Evolutionary conservation across 1,140 invertebrate species (phyloP).

Genomic region (Calosoma granatense): DNA sequence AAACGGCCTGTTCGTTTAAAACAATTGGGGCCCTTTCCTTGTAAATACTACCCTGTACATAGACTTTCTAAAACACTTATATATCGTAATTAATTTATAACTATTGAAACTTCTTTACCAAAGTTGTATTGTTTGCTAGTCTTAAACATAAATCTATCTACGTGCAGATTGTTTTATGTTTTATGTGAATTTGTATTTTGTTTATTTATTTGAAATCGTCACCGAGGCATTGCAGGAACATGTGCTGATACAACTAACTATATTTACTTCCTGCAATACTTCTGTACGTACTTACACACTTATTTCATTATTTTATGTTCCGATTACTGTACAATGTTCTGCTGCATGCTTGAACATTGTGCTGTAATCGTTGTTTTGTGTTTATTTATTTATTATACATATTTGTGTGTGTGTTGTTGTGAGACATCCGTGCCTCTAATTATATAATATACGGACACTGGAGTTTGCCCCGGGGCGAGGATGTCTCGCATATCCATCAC

Average conservation of each 20-base stretch:
- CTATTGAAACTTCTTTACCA: slow-evolving; percentile 24
- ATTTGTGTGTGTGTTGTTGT: no score
- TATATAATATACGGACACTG: background rate
- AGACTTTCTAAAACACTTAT: slow-evolving; percentile 9
- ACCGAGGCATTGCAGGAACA: background rate
- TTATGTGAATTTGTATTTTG: background rate
- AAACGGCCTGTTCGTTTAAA: background rate
- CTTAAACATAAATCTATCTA: slow-evolving; percentile 14
- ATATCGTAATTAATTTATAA: slow-evolving; percentile 23
- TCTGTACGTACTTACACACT: no score
- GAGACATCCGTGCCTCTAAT: background rate
- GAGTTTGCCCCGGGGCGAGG: background rate
- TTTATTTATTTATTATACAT: no score
- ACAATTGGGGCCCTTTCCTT: background rate
- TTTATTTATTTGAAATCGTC: background rate
- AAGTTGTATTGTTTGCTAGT: slow-evolving; percentile 31
- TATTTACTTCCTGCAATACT: background rate
- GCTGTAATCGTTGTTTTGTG: no score
- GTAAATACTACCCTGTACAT: slow-evolving; percentile 20
- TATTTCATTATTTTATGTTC: no score
- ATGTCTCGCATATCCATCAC: background rate
- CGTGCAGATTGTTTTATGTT: background rate
- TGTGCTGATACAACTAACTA: background rate
- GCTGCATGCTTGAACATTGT: no score
- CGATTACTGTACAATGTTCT: no score